Evolutionary conservation across 2,113 vertebrate species (phyloP).

Genomic region (Ginglymostoma cirratum): DNA sequence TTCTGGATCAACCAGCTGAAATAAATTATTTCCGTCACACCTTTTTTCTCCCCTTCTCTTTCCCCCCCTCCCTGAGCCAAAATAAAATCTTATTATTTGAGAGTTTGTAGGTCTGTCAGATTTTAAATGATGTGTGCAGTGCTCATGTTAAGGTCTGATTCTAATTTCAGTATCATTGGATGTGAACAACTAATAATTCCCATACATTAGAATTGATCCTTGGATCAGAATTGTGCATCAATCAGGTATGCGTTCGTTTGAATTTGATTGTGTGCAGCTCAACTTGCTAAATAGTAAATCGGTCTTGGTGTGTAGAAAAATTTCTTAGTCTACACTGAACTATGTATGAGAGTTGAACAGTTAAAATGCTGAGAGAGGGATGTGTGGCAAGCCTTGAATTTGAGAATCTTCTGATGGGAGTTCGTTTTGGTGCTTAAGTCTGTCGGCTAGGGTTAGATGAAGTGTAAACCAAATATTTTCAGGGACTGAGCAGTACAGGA

Average conservation of each 20-base stretch:
- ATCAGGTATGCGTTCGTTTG: slow-evolving; percentile 28
- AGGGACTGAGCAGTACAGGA: background rate
- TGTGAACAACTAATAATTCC: background rate
- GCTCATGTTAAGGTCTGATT: background rate
- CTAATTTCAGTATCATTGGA: background rate
- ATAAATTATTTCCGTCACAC: slow-evolving; percentile 9
- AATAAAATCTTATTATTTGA: background rate
- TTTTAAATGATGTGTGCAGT: background rate
- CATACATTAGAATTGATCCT: background rate
- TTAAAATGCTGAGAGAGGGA: slow-evolving; percentile 11
- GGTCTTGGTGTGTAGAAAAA: background rate
- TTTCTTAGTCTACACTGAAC: background rate
- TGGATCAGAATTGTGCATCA: slow-evolving; percentile 8
- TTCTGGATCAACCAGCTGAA: slow-evolving; percentile 14
- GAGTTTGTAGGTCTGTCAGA: background rate
- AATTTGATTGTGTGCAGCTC: background rate
- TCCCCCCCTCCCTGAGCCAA: background rate
- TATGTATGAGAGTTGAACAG: background rate
- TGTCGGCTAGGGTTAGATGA: background rate
- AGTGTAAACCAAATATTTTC: slow-evolving; percentile 1
- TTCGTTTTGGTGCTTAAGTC: background rate
- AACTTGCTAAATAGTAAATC: background rate
- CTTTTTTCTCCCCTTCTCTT: background rate
- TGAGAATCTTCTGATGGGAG: background rate
- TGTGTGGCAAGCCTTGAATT: background rate